Evolutionary conservation across 2,797 vertebrate species (phyloP).

Genomic region (Danio albolineatus): DNA sequence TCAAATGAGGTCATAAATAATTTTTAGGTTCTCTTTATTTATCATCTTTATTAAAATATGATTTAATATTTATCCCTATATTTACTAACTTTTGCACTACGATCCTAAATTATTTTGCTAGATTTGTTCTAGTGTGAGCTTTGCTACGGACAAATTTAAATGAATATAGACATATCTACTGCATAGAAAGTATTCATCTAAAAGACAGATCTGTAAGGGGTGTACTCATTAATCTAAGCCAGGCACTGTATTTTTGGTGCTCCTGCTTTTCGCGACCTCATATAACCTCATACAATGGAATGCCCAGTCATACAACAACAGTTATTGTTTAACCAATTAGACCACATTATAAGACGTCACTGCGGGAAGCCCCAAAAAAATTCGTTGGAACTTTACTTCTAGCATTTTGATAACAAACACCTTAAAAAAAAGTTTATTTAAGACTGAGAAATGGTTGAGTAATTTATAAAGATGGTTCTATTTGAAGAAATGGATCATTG

Average conservation of each 20-base stretch:
- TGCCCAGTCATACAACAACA: neutral
- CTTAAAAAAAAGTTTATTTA: neutral
- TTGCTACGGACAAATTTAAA: too few species aligned
- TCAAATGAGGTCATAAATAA: too few species aligned
- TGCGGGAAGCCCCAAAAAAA: neutral
- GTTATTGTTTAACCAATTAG: slow-evolving; percentile 1
- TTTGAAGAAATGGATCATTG: neutral
- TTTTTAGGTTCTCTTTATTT: too few species aligned
- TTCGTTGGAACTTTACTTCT: neutral
- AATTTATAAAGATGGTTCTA: neutral
- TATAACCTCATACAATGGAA: neutral
- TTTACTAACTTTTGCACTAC: too few species aligned
- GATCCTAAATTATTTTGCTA: too few species aligned
- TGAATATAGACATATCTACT: too few species aligned
- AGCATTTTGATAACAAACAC: neutral
- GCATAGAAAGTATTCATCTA: too few species aligned
- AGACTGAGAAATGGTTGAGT: neutral
- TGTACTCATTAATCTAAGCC: too few species aligned
- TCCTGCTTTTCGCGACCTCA: neutral
- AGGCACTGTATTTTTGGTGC: neutral
- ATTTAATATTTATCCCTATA: too few species aligned
- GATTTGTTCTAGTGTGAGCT: too few species aligned
- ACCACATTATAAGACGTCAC: neutral
- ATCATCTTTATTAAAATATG: too few species aligned
- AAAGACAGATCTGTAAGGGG: too few species aligned